Evolutionary conservation across 2,113 vertebrate genomes (phyloP).

Genomic region (Cynopterus brachyotis): DNA sequence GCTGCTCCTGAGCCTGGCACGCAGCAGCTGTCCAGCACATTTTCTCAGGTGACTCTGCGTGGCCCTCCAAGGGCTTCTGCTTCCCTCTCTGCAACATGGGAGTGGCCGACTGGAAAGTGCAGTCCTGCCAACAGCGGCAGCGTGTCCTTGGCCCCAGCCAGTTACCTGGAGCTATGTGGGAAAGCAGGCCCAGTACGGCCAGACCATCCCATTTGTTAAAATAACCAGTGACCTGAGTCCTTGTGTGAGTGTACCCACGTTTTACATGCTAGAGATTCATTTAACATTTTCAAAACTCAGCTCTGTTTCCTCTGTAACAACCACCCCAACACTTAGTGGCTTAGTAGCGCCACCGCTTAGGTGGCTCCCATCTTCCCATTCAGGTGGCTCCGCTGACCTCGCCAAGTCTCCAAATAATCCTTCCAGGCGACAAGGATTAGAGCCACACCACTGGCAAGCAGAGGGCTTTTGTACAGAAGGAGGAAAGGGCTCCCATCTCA

Average conservation of each 20-base stretch:
- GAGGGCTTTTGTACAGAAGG: neutral
- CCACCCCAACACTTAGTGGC: too few relatives aligned
- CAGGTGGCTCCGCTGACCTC: neutral
- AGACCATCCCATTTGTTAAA: neutral
- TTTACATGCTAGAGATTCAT: neutral
- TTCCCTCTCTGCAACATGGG: neutral
- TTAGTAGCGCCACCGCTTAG: accelerated
- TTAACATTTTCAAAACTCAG: neutral
- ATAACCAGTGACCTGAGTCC: neutral
- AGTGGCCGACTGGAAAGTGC: neutral
- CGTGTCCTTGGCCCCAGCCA: neutral
- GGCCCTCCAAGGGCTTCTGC: neutral
- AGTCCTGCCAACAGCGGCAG: neutral
- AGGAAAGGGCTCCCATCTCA: neutral
- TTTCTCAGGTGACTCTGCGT: neutral
- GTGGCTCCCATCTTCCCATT: accelerated
- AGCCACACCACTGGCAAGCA: neutral
- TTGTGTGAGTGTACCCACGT: neutral
- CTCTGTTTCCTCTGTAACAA: neutral
- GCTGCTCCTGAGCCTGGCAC: neutral
- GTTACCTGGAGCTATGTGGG: neutral
- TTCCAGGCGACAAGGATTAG: neutral
- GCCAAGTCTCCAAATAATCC: neutral
- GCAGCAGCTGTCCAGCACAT: accelerated
- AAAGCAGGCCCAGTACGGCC: neutral